Conservation (phyloP, 1,140 invertebrate species). For the Drusus annulatus region DNA sequence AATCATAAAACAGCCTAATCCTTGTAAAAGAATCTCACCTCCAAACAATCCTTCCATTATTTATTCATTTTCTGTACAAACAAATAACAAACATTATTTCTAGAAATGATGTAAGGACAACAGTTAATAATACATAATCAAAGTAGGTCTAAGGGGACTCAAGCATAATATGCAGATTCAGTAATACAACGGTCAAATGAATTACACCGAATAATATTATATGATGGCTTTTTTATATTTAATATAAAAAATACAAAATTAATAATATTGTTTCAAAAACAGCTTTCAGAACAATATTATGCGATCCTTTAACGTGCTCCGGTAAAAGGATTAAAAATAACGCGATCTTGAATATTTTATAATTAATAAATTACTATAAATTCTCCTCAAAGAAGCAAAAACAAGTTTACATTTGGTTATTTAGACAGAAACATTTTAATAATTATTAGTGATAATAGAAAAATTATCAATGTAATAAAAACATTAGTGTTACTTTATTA, state of each 20-base stretch:
- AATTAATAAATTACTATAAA: conserved; percentile 35
- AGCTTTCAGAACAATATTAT: conserved; percentile 4
- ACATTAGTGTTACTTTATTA: conserved; percentile 36
- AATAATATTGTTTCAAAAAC: conserved; percentile 38
- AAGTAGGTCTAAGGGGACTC: conserved; percentile 11
- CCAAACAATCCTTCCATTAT: neutral
- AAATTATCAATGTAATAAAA: conserved; percentile 45
- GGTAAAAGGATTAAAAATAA: conserved; percentile 18
- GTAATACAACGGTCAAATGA: conserved; percentile 22
- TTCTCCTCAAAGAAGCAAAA: conserved; percentile 29
- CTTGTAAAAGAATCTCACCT: conserved; percentile 14
- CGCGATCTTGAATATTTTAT: conserved; percentile 17
- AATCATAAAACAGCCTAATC: conserved; percentile 27
- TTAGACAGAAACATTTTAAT: conserved; percentile 37
- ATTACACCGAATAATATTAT: conserved; percentile 20
- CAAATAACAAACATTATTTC: conserved; percentile 40
- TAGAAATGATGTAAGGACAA: conserved; percentile 39
- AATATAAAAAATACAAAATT: conserved; percentile 46
- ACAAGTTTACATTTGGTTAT: conserved; percentile 38
- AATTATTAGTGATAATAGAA: conserved; percentile 36
- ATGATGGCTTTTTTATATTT: conserved; percentile 42
- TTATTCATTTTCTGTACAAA: conserved; percentile 31
- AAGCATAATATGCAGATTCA: conserved; percentile 13
- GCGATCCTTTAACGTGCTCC: neutral
- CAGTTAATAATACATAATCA: conserved; percentile 32